Base-by-base conservation (phyloP, 1,140 invertebrate species). In the Atopsyche davidsoni region DNA sequence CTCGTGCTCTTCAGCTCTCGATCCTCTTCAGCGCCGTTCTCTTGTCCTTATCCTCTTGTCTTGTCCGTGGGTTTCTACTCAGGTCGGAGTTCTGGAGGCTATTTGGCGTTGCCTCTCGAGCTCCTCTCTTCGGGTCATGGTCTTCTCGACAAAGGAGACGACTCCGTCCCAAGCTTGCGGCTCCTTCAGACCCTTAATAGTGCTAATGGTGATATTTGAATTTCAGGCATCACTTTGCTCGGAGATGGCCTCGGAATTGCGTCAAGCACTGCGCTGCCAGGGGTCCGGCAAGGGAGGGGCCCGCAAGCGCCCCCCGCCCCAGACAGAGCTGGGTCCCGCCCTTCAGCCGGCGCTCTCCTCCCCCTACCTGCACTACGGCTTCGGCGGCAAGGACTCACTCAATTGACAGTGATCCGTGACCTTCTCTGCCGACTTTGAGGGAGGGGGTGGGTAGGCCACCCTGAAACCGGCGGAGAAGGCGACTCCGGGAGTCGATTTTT, bases 231-330 rank as follows among this genome's bases (percentile, higher is more conserved):
- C 80, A 32, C 70, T 82, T 55, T 82, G 78, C 69, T 76, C 78
- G 47, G 80, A 83, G 68, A 82, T 82, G 79, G 77, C 79, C 32
- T 75, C 75, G 31, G 83, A 86, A 65, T 68, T 86, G 53, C 78
- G 80, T 55, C 81, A 82, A 55, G 82, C 80, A 32, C 64, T 85
- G 49, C 77, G 79, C 60, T 83, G 81, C 61, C 76, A 75, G 19
- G 78, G 76, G 25, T 71, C 77, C 18, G 54, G 59, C 42, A 48
- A 42, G 11, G 65, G 59, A 9, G 59, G 60, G 11, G 54, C 66
- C 22, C 70, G 55, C 64, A 78, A 61, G 65, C 69, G 52, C 66
- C 66, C 40, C 23, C 60, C 54, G 16, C 28, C 49, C 38, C 57
- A 60, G 36, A 53, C 57, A n/a, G 64, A 66, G 45, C 62, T 66